These are phyloP conservation scores for Rallus crepitans DNA, from an alignment of 2,797 vertebrate genomes.

Conservation along the genomic window DNA sequence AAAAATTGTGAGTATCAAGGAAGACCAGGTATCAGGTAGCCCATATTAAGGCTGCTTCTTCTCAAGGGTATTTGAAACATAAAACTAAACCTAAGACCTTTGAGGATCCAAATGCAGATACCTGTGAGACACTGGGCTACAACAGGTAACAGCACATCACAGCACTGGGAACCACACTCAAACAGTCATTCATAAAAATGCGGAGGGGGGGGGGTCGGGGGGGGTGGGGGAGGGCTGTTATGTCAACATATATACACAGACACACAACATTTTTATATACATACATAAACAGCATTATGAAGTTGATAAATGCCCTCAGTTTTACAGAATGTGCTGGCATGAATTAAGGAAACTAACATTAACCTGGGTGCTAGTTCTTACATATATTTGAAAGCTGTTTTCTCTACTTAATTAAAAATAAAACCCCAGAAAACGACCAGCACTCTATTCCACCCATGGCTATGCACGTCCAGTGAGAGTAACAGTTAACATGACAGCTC, in stretches of 20 bases:
- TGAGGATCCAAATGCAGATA: background rate
- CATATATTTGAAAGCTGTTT: background rate
- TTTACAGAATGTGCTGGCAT: background rate
- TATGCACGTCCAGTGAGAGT: background rate
- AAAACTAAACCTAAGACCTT: background rate
- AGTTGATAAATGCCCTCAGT: background rate
- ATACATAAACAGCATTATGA: background rate
- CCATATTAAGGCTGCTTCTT: background rate
- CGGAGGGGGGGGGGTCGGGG: rapidly evolving
- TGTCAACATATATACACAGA: background rate
- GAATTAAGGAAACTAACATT: background rate
- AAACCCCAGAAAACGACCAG: background rate
- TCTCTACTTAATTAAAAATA: background rate
- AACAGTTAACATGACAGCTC: background rate
- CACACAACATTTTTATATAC: background rate
- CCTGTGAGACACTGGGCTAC: background rate
- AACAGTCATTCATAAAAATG: background rate
- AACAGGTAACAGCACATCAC: background rate
- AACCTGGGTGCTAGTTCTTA: background rate
- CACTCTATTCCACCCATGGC: background rate
- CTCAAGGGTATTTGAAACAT: background rate
- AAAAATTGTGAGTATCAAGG: background rate
- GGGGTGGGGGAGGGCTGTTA: no score
- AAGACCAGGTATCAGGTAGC: background rate
- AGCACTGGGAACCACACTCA: background rate